These are phyloP conservation scores for Tympanoctomys barrerae DNA, from an alignment of 2,797 vertebrate genomes.

Conservation along the genomic window DNA sequence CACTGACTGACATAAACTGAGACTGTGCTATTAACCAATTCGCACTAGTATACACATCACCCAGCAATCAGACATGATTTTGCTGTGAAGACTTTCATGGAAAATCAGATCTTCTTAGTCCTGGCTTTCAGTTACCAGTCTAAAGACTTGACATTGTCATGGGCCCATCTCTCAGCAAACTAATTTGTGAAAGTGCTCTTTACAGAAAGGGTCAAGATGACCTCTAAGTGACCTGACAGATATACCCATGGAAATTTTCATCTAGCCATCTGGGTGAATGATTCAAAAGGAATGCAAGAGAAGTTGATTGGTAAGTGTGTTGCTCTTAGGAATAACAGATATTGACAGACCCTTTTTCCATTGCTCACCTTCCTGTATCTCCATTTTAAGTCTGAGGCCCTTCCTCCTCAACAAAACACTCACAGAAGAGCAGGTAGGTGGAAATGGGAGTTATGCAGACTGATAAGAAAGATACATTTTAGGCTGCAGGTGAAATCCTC, in stretches of 20 bases:
- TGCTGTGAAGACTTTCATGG: background rate
- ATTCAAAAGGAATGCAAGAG: constrained; percentile 38
- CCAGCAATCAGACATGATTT: background rate
- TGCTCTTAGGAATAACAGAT: background rate
- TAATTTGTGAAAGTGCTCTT: constrained; percentile 64
- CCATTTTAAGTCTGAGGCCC: background rate
- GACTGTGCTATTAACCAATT: constrained; percentile 58
- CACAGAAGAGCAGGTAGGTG: too few species aligned
- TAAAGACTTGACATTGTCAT: constrained; percentile 41
- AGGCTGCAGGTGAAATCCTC: background rate
- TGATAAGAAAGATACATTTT: background rate
- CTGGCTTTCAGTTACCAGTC: background rate
- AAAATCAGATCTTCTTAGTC: background rate
- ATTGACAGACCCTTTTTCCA: background rate
- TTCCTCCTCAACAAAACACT: background rate
- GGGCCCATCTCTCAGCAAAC: constrained; percentile 48
- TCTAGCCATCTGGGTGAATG: constrained; percentile 2
- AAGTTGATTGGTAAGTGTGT: background rate
- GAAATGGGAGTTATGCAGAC: background rate
- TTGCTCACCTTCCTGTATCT: background rate
- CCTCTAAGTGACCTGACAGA: constrained; percentile 39
- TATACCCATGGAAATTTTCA: background rate
- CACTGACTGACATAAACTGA: background rate
- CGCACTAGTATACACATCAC: constrained; percentile 14
- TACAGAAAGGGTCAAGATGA: constrained; percentile 53